Evolutionary conservation across 2,888 invertebrate genomes (phyloP), one percentile per base, ranked within the genome.

Genomic region (Meta bourneti): DNA sequence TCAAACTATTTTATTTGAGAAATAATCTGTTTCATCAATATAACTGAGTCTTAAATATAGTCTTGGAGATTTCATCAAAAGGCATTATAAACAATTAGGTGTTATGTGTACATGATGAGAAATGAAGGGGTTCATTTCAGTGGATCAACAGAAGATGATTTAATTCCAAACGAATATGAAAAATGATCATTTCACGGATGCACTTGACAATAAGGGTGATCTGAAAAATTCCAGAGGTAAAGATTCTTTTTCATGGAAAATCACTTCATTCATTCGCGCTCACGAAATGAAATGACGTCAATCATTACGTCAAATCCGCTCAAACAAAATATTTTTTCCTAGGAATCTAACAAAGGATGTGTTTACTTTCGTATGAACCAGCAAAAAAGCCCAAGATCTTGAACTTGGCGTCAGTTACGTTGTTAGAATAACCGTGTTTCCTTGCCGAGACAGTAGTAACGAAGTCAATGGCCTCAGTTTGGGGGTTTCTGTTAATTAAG

Each of bases 261-360:
- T 71, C 86, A 20, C 80, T 54, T 72, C 49, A 69, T 78, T 72
- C n/a, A 83, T 49, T 48, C 54, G 19, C 52, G 51, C 48, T 81
- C n/a, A 88, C 48, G 81, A 72, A 88, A 74, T 34, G n/a, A 69
- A 54, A 19, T 88, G 88, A 88, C 88, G 88, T 88, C 88, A 88
- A 69, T 88, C 51, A 16, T 51, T 54, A 69, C 88, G 88, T 88
- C 88, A 81, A 81, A 49, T 52, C 20, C 49, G 1, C 7, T 49
- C 20, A 5, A 51, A 69, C 71, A 52, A 20, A 16, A 52, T 49
- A 2, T 49, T 52, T 71, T n/a, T 72, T 87, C n/a, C 54, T 2
- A 71, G 52, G 48, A 52, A 71, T 74, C 13, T 51, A 70, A 87
- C 87, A 87, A 87, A 79, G 87, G 52, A 11, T 54, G 51, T 71